These are phyloP conservation scores for Nibea coibor DNA, from an alignment of 2,113 vertebrate genomes.

Conservation along the genomic window DNA sequence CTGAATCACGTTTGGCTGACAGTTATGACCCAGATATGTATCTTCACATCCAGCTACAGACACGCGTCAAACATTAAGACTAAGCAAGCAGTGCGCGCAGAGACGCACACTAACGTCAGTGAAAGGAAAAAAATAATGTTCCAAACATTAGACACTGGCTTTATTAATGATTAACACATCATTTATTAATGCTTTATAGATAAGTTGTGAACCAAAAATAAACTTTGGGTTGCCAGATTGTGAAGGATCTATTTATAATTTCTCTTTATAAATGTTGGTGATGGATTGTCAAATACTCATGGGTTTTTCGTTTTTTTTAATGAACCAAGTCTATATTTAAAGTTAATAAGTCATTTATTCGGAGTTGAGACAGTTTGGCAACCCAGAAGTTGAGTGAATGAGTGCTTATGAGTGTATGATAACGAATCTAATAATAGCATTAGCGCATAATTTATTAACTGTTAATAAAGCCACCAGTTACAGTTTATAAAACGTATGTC, in stretches of 20 bases:
- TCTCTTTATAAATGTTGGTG: background rate
- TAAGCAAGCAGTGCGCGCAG: background rate
- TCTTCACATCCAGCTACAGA: background rate
- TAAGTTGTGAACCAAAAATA: background rate
- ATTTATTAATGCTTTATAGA: background rate
- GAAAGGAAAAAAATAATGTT: background rate
- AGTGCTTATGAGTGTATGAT: too few species aligned
- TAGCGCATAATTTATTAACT: too few species aligned
- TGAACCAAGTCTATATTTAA: background rate
- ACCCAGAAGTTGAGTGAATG: too few species aligned
- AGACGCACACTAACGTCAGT: background rate
- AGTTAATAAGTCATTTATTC: too few species aligned
- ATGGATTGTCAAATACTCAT: too few species aligned
- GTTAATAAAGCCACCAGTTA: background rate
- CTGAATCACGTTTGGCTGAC: constrained; percentile 11
- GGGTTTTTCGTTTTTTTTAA: background rate
- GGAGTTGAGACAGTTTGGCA: background rate
- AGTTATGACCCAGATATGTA: constrained; percentile 8
- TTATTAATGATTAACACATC: background rate
- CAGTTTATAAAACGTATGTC: background rate
- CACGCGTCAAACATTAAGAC: background rate
- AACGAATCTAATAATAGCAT: background rate
- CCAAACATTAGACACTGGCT: background rate
- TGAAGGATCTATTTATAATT: background rate
- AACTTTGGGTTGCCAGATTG: background rate